Evolutionary conservation across 2,888 invertebrate species (phyloP).

Genomic region (Monopis laevigella): DNA sequence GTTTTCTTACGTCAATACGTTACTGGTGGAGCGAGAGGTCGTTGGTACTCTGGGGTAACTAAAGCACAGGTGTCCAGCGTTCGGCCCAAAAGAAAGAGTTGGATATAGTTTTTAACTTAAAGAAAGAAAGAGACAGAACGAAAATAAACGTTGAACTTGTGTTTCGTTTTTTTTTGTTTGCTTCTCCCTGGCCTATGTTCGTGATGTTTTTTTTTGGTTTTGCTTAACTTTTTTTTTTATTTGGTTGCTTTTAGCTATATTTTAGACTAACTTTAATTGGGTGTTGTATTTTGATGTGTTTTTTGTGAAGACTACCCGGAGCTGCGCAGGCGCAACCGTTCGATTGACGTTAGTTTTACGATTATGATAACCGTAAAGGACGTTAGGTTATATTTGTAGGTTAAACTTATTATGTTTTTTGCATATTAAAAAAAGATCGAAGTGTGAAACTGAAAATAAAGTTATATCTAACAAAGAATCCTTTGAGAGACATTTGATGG

Average conservation of each 20-base stretch:
- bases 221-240: slow-evolving; percentile 52
- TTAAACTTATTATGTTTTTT: no score
- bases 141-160: slow-evolving; percentile 68
- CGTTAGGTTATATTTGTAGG: not conserved
- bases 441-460: no score
- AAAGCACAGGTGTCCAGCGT: slow-evolving; percentile 68
- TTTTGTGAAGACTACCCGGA: slow-evolving; percentile 8
- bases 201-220: slow-evolving; percentile 60
- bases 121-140: slow-evolving; percentile 49
- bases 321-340: slow-evolving; percentile 17
- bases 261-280: slow-evolving; percentile 35
- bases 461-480: no score
- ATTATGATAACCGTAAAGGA: slow-evolving; percentile 3
- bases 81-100: slow-evolving; percentile 46
- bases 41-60: slow-evolving; percentile 67
- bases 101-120: slow-evolving; percentile 25
- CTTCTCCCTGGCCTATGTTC: slow-evolving; percentile 65
- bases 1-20: slow-evolving; percentile 36
- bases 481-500: no score
- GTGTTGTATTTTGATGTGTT: slow-evolving; percentile 17
- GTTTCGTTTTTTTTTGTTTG: slow-evolving; percentile 50
- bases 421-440: no score
- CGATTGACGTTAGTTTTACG: not conserved
- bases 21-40: slow-evolving; percentile 46
- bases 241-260: slow-evolving; percentile 54